A percentile compares a stretch with the other conserved stretches of the same genome.
These are phyloP conservation scores for Picus viridis DNA, from an alignment of 2,797 vertebrate species.

Conservation along the genomic window DNA sequence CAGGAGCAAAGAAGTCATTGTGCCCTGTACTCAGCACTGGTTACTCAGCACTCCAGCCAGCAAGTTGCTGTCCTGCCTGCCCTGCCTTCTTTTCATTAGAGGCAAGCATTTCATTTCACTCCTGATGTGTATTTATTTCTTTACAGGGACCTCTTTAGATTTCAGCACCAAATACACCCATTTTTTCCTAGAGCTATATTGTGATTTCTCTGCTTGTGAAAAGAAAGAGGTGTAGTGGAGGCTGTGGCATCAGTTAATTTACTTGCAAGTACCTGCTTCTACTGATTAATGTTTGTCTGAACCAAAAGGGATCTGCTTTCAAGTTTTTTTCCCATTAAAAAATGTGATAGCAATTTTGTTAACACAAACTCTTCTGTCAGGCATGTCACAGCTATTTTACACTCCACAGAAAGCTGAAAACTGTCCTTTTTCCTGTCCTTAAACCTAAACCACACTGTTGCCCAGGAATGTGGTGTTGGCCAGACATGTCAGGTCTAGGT, in stretches of 20 bases:
- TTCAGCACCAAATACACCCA: slow-evolving; percentile 26
- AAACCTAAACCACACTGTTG: neutral
- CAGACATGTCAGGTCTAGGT: neutral
- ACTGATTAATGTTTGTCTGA: slow-evolving; percentile 69
- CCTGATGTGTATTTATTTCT: slow-evolving; percentile 60
- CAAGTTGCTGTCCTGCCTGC: no score
- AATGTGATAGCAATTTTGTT: slow-evolving; percentile 59
- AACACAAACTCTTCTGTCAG: slow-evolving; percentile 52
- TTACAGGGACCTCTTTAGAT: slow-evolving; percentile 15
- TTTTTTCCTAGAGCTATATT: slow-evolving; percentile 48
- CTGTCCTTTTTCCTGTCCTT: neutral
- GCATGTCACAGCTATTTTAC: slow-evolving; percentile 14
- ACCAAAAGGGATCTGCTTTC: slow-evolving; percentile 56
- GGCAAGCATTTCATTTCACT: slow-evolving; percentile 57
- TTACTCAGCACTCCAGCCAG: no score
- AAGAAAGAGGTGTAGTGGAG: slow-evolving; percentile 24
- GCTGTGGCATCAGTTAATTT: slow-evolving; percentile 67
- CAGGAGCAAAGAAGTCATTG: no score
- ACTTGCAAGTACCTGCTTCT: slow-evolving; percentile 64
- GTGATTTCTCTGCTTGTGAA: slow-evolving; percentile 60
- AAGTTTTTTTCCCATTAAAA: slow-evolving; percentile 65
- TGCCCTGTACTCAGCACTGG: no score
- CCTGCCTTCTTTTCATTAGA: slow-evolving; percentile 54
- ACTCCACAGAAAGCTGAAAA: slow-evolving; percentile 40
- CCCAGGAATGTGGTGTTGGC: neutral